These are phyloP conservation scores for Australoheros scitulus DNA, from an alignment of 2,113 vertebrate genomes.

Conservation along the genomic window DNA sequence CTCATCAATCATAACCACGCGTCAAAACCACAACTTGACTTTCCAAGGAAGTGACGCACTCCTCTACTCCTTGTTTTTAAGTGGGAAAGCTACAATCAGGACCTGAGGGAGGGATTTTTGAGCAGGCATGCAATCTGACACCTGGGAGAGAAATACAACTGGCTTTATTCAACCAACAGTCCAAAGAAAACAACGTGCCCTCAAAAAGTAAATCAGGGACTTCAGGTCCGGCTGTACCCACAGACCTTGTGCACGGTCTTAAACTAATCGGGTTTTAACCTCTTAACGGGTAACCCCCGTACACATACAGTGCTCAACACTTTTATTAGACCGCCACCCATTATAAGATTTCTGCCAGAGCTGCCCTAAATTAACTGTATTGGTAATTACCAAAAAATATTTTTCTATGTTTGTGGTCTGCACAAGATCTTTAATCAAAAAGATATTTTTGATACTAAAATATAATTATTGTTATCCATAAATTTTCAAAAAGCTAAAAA, in stretches of 20 bases:
- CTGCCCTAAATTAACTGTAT: background rate
- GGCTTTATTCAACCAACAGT: background rate
- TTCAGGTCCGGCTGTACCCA: background rate
- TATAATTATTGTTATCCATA: too few species aligned
- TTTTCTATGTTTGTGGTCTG: background rate
- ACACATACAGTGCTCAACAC: background rate
- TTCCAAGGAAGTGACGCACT: background rate
- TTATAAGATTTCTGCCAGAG: background rate
- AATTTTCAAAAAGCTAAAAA: too few species aligned
- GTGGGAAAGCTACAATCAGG: background rate
- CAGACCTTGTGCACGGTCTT: background rate
- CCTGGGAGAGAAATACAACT: background rate
- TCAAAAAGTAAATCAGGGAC: background rate
- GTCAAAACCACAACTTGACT: background rate
- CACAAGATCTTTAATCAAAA: too few species aligned
- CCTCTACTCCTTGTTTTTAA: background rate
- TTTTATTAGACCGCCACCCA: background rate
- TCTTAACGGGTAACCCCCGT: background rate
- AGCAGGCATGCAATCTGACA: conserved; percentile 10
- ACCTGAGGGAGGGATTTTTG: background rate
- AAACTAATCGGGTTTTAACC: background rate
- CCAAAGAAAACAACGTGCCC: background rate
- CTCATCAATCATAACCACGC: background rate
- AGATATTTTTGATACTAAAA: too few species aligned
- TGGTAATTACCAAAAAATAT: background rate